Evolutionary conservation across 2,113 vertebrate genomes (phyloP), one percentile per base, ranked within the genome.

Genomic region (Eleginops maclovinus): DNA sequence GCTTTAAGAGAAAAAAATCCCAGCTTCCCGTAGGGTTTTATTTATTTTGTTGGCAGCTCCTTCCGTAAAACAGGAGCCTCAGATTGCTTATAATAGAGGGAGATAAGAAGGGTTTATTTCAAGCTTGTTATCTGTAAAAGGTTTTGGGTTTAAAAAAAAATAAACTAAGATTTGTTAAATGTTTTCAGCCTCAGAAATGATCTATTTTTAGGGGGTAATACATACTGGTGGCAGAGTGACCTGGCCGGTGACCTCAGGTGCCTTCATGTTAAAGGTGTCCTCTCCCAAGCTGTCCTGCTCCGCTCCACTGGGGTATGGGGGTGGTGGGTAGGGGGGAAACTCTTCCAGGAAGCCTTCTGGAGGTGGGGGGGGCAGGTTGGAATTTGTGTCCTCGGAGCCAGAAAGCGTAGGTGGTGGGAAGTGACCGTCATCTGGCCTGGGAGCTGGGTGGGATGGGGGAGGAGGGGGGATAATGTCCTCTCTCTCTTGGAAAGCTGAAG

Each of bases 311-410:
- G 98, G 98, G 1, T 98, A 98, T 0, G 98, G 98, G 0, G 98
- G 98, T 1, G 95, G 95, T n/a, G 98, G 98, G 82, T 99, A 99
- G 0, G 98, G 98, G 5, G 98, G 98, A 53, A 99, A 99, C 56
- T 99, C 98, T 78, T 99, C 98, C 79, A 95, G 81, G 83, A 96
- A 98, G 17, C 95, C 89, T 1, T 99, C 97, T 1, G 96, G 87
- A 0, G 94, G 94, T 0, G 94, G 93, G 51, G 94, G 92, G 0
- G 95, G 85, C 4, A 92, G 54, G 75, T 59, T 88, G 75, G 96
- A 93, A 19, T 86, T 94, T 89, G 72, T 88, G 85, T 76, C 87
- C 14, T 92, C 91, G 16, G 21, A 41, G 58, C 49, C 50, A 61
- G 21, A 79, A 79, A 0, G 8, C 1, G 85, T 80, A 9, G 85